Percentiles rank a stretch among this genome's conserved stretches.
These are phyloP conservation scores for Lymantria monacha DNA, from an alignment of 2,888 invertebrate genomes.

Conservation along the genomic window DNA sequence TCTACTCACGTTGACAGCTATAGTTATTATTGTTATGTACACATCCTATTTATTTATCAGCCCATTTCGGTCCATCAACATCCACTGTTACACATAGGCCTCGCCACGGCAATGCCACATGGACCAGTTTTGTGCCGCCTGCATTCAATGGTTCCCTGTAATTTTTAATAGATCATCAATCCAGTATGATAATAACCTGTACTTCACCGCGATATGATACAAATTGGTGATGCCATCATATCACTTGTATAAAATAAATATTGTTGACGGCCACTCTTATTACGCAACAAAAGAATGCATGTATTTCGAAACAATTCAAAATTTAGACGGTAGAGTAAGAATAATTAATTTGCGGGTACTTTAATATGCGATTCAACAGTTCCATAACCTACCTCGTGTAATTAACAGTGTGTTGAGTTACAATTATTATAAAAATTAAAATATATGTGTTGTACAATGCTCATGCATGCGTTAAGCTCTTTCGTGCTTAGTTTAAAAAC, in stretches of 20 bases:
- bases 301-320: slow-evolving; percentile 20
- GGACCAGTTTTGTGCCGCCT: too few species aligned
- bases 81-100: too few species aligned
- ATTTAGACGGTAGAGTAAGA: slow-evolving; percentile 8
- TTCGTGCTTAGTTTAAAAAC: slow-evolving; percentile 57
- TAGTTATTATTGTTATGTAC: slow-evolving; percentile 2
- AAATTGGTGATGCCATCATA: background rate
- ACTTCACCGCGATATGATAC: background rate
- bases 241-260: background rate
- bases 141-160: too few species aligned
- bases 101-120: too few species aligned
- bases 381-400: slow-evolving; percentile 13
- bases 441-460: slow-evolving; percentile 42
- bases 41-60: too few species aligned
- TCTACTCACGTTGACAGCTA: slow-evolving; percentile 16
- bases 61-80: too few species aligned
- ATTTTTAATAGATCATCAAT: too few species aligned
- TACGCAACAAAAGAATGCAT: slow-evolving; percentile 21
- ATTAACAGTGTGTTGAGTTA: slow-evolving; percentile 36
- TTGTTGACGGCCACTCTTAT: background rate
- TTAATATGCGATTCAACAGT: background rate
- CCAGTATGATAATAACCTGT: background rate
- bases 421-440: slow-evolving; percentile 26
- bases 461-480: slow-evolving; percentile 67
- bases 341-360: slow-evolving; percentile 5